Conservation (phyloP, 2,888 invertebrate genomes). For the Cerastoderma edule region DNA sequence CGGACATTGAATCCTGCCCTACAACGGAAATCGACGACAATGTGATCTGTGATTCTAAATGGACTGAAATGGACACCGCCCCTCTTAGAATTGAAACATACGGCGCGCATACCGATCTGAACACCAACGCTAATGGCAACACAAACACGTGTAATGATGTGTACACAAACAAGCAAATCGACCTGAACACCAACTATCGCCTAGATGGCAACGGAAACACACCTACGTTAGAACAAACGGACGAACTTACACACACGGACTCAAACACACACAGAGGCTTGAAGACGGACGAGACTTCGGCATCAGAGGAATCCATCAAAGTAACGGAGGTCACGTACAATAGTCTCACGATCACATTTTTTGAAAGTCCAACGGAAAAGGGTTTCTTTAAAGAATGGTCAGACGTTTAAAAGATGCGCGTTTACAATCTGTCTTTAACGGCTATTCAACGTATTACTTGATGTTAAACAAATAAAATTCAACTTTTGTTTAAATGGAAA, state of each 20-base stretch:
- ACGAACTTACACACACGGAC: no score
- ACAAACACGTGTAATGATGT: no score
- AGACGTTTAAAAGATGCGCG: constrained; percentile 15
- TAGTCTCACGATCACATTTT: constrained; percentile 73
- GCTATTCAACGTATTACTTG: no score
- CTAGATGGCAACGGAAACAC: no score
- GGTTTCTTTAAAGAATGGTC: constrained; percentile 72
- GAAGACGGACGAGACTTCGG: not conserved
- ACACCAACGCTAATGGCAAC: not conserved
- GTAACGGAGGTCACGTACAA: constrained; percentile 77
- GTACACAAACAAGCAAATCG: no score
- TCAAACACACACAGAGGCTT: no score
- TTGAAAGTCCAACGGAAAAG: constrained; percentile 73
- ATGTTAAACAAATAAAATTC: no score
- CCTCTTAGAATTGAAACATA: not conserved
- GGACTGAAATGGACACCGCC: not conserved
- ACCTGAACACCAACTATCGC: no score
- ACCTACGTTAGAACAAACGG: no score
- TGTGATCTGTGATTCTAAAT: not conserved
- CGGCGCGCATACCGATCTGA: not conserved
- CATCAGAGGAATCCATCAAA: constrained; percentile 55
- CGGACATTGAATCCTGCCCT: constrained; percentile 16
- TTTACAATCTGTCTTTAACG: no score
- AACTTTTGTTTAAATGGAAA: no score
- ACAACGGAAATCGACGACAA: not conserved